Base-by-base conservation (phyloP, 1,140 invertebrate species). In the Nilaparvata lugens region DNA sequence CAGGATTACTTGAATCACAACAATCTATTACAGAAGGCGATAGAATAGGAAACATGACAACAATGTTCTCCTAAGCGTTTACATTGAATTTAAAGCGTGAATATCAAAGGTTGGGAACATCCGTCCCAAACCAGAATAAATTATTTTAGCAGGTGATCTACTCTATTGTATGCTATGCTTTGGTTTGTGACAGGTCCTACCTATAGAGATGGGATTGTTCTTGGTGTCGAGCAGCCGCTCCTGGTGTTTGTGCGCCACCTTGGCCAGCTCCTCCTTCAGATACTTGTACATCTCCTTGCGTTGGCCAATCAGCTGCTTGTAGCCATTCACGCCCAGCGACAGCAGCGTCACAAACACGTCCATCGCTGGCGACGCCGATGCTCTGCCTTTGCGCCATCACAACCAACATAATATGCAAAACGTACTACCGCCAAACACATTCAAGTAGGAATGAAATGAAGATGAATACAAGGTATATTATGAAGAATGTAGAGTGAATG, bases 261-360 rank as follows among this genome's bases (percentile, higher is more conserved):
- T 73, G 23, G 71, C 69, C 28, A 93, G 71, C 66, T 80, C 75
- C 14, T 80, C 75, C 57, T 80, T 78, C 25, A 92, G 74, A 72
- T 89, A 85, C 4, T 74, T 73, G 69, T 83, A 89, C 72, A 83
- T 79, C 52, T 82, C 74, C 66, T 85, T 83, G 18, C 89, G 75
- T 60, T 88, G 76, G 24, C 79, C 70, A 4, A 88, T 75, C 4
- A 89, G 70, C 54, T 82, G 73, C 65, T 81, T 79, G 67, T 86
- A 91, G 6, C 85, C 85, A 53, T 78, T 76, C 59, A 79, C 77
- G 3, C 91, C 91, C 61, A 93, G 73, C 13, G 83, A 83, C 18
- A 93, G 71, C 13, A 93, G 70, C 1, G 90, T 93, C 67, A 93
- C 91, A 68, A 93, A 86, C 1, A 91, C 77, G 73, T 93, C 90